These are phyloP conservation scores for Hippocampus abdominalis DNA, from an alignment of 2,113 vertebrate genomes.

Conservation along the genomic window DNA sequence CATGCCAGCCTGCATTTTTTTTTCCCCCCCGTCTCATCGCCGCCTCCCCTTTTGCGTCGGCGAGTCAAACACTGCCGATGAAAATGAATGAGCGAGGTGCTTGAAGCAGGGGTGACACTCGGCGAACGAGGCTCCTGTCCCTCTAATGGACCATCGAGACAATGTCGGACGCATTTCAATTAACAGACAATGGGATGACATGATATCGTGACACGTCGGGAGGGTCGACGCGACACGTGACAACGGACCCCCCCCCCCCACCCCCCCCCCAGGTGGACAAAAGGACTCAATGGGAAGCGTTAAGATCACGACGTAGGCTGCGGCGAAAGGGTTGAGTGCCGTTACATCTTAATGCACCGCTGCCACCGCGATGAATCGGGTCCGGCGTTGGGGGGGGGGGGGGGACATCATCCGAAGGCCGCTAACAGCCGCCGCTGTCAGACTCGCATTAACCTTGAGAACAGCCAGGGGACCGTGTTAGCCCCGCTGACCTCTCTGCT, in stretches of 20 bases:
- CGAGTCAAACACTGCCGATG: constrained; percentile 51
- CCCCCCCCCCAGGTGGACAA: no score
- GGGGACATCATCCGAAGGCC: constrained; percentile 51
- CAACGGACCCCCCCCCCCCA: constrained; percentile 52
- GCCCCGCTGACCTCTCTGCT: constrained; percentile 58
- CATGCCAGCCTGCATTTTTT: constrained; percentile 34
- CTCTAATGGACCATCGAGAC: constrained; percentile 62
- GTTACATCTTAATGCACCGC: constrained; percentile 68
- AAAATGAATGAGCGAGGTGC: constrained; percentile 52
- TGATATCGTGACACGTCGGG: constrained; percentile 50
- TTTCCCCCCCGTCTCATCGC: constrained; percentile 2
- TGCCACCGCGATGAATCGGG: constrained; percentile 58
- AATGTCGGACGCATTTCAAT: constrained; percentile 62
- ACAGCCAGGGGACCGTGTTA: constrained; percentile 59
- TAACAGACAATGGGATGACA: constrained; percentile 59
- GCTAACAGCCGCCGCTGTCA: constrained; percentile 60
- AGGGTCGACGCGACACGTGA: constrained; percentile 37
- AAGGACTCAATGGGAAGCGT: constrained; percentile 57
- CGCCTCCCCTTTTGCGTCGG: constrained; percentile 16
- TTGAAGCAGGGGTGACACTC: constrained; percentile 46
- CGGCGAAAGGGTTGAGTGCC: constrained; percentile 60
- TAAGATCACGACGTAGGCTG: constrained; percentile 56
- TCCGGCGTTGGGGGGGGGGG: constrained; percentile 36
- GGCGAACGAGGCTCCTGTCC: constrained; percentile 43
- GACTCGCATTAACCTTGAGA: constrained; percentile 70